Base-by-base conservation (phyloP, 2,888 invertebrate species). In the Unio pictorum region DNA sequence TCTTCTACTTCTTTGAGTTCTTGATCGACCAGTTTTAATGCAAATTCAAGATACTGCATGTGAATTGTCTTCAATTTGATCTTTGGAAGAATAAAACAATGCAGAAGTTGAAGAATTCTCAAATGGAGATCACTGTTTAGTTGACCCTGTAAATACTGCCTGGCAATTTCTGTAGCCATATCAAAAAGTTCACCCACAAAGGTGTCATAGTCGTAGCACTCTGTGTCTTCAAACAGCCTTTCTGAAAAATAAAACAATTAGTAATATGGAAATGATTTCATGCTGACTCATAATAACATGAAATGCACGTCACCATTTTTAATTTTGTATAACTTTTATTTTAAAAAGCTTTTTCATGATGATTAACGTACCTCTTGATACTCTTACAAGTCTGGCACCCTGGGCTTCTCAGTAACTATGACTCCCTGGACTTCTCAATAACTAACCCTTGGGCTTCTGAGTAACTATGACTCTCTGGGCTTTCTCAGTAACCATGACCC, bases 51-150 rank as follows among this genome's bases (percentile, higher is more conserved):
- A 15, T 69, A 67, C 1, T 76, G 64, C 3, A 77, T 60, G 66
- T 87, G 84, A n/a, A 78, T 78, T 8, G 64, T 61, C 6, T 71
- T 70, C 26, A 88, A 79, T 8, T 73, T 74, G 18, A 88, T 76
- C 26, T 78, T 72, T 5, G 88, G 88, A 5, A 88, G 75, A 26
- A 88, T 80, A 64, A 82, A 84, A 23, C 83, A 82, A 73, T 88
- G 88, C 5, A 88, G 72, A 64, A 87, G 76, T n/a, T 80, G 77
- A 17, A 81, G 59, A 34, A 81, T 66, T 65, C 68, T 71, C 54
- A 60, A 54, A 28, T 71, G 66, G 4, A 64, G 59, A 30, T 68
- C 45, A 45, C 45, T 15, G 45, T 45, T 45, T 45, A 45, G 8
- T 45, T 45, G 45, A 11, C 45, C 45, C 45, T 45, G 45, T 45